Conservation (phyloP, 2,113 vertebrate genomes). For the Setophaga kirtlandii region DNA sequence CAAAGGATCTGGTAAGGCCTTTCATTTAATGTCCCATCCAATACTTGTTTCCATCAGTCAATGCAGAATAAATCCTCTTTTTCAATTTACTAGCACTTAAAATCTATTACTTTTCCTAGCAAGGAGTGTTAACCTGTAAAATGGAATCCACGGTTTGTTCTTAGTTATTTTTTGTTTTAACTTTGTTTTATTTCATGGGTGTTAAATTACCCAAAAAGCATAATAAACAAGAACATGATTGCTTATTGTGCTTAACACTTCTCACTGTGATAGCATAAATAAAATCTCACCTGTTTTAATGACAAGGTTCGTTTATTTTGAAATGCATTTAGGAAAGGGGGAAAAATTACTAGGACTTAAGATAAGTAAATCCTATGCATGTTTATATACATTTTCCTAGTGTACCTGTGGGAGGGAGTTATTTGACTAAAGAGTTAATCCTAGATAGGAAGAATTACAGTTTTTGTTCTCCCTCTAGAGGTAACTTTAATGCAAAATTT, state of each 20-base stretch:
- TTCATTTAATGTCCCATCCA: background rate
- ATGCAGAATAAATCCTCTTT: background rate
- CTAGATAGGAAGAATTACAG: background rate
- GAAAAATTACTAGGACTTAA: background rate
- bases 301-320: background rate
- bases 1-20: background rate
- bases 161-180: background rate
- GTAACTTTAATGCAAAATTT: background rate
- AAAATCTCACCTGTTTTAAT: background rate
- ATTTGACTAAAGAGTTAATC: background rate
- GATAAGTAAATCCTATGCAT: background rate
- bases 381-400: background rate
- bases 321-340: background rate
- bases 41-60: slow-evolving; percentile 24
- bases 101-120: background rate
- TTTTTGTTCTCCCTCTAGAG: background rate
- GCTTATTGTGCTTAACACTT: background rate
- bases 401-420: background rate
- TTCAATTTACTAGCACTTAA: slow-evolving; percentile 11
- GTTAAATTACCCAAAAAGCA: background rate
- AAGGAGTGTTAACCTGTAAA: background rate
- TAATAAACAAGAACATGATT: background rate
- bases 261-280: background rate
- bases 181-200: background rate
- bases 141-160: background rate